Conservation (phyloP, 2,113 vertebrate species). For the Sorex araneus region DNA sequence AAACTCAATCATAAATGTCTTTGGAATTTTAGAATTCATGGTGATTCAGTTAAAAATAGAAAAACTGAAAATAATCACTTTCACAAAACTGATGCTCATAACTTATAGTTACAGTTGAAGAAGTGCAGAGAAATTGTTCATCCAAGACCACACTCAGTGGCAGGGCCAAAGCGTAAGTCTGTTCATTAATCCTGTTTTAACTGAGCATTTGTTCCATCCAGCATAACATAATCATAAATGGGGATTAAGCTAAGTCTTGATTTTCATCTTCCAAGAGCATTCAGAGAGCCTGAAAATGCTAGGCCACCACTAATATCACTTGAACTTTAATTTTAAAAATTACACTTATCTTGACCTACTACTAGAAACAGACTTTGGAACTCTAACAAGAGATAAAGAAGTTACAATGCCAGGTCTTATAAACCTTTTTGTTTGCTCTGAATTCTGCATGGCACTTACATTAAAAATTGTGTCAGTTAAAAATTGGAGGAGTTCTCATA, state of each 20-base stretch:
- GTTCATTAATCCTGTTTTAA: background rate
- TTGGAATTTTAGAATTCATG: too few species aligned
- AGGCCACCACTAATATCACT: background rate
- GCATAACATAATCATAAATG: constrained; percentile 9
- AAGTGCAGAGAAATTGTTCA: constrained; percentile 40
- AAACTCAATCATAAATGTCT: too few species aligned
- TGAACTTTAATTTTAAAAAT: too few species aligned
- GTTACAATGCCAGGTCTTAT: too few species aligned
- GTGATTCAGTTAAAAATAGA: too few species aligned
- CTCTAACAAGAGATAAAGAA: too few species aligned
- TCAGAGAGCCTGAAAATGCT: constrained; percentile 5
- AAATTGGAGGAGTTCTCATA: too few species aligned
- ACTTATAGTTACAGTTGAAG: constrained; percentile 26
- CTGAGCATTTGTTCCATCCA: constrained; percentile 8
- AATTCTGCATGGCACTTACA: too few species aligned
- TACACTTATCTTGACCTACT: too few species aligned
- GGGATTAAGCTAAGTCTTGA: background rate
- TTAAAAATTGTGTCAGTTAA: too few species aligned
- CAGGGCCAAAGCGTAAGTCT: background rate
- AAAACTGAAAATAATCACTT: background rate
- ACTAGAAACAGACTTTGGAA: too few species aligned
- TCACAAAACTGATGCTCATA: constrained; percentile 4
- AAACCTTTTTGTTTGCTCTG: too few species aligned
- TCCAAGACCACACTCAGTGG: background rate
- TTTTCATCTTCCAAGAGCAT: constrained; percentile 49